Conservation (phyloP, 2,113 vertebrate species). For the Aldabrachelys gigantea region DNA sequence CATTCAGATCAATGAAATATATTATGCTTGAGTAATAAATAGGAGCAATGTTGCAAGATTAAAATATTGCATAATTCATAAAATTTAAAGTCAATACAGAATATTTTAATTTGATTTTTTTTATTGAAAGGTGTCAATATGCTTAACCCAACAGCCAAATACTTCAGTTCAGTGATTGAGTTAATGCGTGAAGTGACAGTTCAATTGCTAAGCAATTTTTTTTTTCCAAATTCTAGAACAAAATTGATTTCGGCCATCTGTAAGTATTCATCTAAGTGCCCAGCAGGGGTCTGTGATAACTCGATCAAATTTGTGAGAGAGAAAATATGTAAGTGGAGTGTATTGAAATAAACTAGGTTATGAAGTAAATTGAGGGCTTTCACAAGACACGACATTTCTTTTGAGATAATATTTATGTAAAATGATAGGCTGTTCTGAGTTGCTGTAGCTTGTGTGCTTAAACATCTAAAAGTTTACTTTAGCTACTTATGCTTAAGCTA, state of each 20-base stretch:
- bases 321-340: background rate
- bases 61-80: background rate
- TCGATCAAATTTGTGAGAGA: slow-evolving; percentile 9
- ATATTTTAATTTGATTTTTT: background rate
- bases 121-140: background rate
- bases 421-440: background rate
- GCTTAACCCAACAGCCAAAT: background rate
- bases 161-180: slow-evolving; percentile 12
- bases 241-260: slow-evolving; percentile 11
- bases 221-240: slow-evolving; percentile 29
- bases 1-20: background rate
- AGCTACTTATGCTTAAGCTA: background rate
- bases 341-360: background rate
- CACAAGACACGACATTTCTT: background rate
- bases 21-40: background rate
- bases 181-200: slow-evolving; percentile 32
- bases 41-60: background rate
- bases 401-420: background rate
- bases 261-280: slow-evolving; percentile 1
- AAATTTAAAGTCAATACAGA: background rate
- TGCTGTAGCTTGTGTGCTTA: background rate
- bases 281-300: slow-evolving; percentile 17
- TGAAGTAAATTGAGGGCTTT: background rate
- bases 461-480: background rate
- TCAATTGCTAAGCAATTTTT: background rate